Percentiles rank a stretch among this genome's conserved stretches.
phyloP scores from a whole-genome alignment of 2,113 vertebrate genomes.

The Hyaena hyaena region DNA sequence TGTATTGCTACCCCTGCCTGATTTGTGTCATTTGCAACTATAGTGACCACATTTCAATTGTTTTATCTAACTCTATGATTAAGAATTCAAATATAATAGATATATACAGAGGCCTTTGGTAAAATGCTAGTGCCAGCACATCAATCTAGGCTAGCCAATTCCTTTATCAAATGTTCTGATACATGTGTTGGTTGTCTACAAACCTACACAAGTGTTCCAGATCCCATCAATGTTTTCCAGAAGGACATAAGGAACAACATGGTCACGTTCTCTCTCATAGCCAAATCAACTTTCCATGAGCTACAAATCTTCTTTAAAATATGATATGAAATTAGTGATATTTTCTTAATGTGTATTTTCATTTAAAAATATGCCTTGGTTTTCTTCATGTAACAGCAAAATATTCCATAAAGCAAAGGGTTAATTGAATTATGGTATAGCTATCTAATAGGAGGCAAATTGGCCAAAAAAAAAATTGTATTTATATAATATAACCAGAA shows the following conservation, averaged over 20 bases:
- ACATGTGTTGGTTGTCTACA: neutral
- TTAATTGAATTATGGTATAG: neutral
- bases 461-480: neutral
- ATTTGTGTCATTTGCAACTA: neutral
- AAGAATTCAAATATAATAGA: constrained; percentile 33
- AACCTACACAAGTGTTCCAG: neutral
- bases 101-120: neutral
- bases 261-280: neutral
- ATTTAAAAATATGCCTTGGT: neutral
- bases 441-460: neutral
- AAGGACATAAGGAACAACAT: neutral
- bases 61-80: neutral
- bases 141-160: neutral
- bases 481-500: neutral
- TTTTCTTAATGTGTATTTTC: neutral
- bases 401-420: neutral
- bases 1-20: neutral
- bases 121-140: neutral
- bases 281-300: neutral
- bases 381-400: neutral
- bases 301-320: neutral
- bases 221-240: neutral
- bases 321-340: neutral
- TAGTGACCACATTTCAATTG: neutral
- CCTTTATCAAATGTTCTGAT: neutral